Percentiles rank a stretch among this genome's conserved stretches.
Conservation (phyloP, 2,888 invertebrate genomes). For the Drosophila longiperda region DNA sequence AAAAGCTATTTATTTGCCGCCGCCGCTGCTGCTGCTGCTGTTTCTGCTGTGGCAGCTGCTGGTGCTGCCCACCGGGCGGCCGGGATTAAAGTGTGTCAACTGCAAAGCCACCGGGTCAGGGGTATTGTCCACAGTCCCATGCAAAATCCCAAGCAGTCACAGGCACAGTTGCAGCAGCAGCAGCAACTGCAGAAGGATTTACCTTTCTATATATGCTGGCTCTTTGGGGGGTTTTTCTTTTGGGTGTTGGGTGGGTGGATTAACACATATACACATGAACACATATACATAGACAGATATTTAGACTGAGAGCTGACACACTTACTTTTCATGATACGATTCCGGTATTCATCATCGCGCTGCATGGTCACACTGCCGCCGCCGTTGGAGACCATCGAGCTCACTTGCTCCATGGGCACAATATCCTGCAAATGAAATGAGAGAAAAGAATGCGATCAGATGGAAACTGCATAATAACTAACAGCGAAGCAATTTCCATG, state of each 20-base stretch:
- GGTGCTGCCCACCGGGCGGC: constrained; percentile 1
- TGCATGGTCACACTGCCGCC: constrained; percentile 84
- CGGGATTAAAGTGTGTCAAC: constrained; percentile 68
- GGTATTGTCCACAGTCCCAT: constrained; percentile 55
- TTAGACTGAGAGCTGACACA: constrained; percentile 60
- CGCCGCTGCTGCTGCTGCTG: constrained; percentile 39
- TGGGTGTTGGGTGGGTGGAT: background rate
- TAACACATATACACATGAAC: constrained; percentile 22
- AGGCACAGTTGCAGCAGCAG: constrained; percentile 15
- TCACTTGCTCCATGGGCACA: constrained; percentile 85
- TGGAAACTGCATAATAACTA: constrained; percentile 4
- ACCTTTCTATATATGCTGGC: constrained; percentile 65
- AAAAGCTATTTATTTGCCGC: constrained; percentile 78
- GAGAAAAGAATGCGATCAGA: background rate
- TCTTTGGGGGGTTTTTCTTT: constrained; percentile 16
- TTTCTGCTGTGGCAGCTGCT: background rate
- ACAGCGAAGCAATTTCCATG: constrained; percentile 24
- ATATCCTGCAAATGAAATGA: constrained; percentile 80
- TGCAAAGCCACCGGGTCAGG: constrained; percentile 77
- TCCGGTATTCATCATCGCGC: constrained; percentile 85
- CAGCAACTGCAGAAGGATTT: constrained; percentile 44
- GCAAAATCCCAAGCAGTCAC: constrained; percentile 44
- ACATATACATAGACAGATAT: constrained; percentile 5
- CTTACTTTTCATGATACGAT: constrained; percentile 85
- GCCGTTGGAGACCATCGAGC: constrained; percentile 84